A percentile compares a stretch with the other conserved stretches of the same genome.
Evolutionary conservation across 2,888 invertebrate species (phyloP).

Genomic region (Glomeris marginata): DNA sequence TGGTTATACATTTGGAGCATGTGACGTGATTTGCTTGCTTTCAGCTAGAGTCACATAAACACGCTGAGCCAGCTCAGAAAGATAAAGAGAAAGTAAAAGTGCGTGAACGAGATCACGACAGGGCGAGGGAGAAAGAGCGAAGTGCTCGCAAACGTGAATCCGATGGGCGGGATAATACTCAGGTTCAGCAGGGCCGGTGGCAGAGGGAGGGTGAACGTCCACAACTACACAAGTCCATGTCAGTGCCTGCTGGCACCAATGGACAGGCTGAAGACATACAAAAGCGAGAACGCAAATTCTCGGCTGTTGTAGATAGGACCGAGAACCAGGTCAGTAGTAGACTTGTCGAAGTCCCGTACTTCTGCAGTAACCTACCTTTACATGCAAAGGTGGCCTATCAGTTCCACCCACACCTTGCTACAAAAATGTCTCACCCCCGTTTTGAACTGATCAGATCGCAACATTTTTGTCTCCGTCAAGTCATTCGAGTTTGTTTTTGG

Average conservation of each 20-base stretch:
- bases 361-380: too few relatives aligned
- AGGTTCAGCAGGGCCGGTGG: not conserved
- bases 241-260: constrained; percentile 7
- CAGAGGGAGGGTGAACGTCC: constrained; percentile 8
- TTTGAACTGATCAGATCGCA: too few relatives aligned
- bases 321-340: constrained; percentile 12
- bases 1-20: not conserved
- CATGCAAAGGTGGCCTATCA: too few relatives aligned
- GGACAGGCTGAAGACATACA: not conserved
- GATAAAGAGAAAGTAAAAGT: constrained; percentile 3
- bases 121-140: not conserved
- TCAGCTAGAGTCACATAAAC: constrained; percentile 12
- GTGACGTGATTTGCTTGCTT: constrained; percentile 2
- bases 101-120: constrained; percentile 5
- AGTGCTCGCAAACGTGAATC: too few relatives aligned
- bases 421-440: too few relatives aligned
- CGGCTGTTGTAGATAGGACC: constrained; percentile 8
- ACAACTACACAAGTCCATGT: constrained; percentile 9
- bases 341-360: too few relatives aligned
- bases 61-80: constrained; percentile 1
- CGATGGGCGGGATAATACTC: too few relatives aligned
- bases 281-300: not conserved
- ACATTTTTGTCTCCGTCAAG: too few relatives aligned
- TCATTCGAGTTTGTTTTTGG: too few relatives aligned
- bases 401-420: too few relatives aligned